Base-by-base conservation (phyloP, 2,797 vertebrate genomes). In the Semaprochilodus insignis region DNA sequence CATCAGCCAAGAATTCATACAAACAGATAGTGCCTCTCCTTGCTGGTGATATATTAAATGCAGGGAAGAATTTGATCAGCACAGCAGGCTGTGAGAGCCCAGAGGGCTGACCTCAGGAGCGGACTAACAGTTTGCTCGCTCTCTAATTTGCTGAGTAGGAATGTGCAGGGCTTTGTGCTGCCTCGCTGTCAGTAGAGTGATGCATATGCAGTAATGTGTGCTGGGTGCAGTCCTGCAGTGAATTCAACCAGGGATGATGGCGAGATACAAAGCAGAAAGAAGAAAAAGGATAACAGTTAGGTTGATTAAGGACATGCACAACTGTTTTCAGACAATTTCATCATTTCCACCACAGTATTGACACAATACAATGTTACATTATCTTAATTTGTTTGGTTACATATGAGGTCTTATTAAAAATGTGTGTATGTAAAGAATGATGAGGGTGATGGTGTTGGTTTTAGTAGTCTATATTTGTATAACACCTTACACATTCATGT, bases 1-100 rank as follows among this genome's bases (percentile, higher is more conserved):
- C 77, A 78, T 31, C 34, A 4, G 40, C 55, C 74, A 77, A 62
- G 80, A 82, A 77, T 80, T 51, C 21, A 57, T 25, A 66, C 27
- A 82, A 80, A 84, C 79, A 81, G 62, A 69, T 78, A 51, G 14
- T 73, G 44, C 21, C 0, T 80, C 70, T 69, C n/a, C 40, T 72
- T 62, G 52, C 71, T 71, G 72, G 67, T 78, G 23, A 76, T 80
- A 83, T 67, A 81, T 81, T 40, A 79, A 77, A 16, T n/a, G 16
- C 15, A 52, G 23, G n/a, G 40, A 84, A 10, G 72, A 80, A 85
- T 77, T 66, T 71, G 6, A 73, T 55, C 34, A 55, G 63, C 63
- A 25, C 23, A 8, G 15, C 74, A 60, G 5, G 62, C 25, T 66
- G 31, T n/a, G 19, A 48, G 40, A 70, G 36, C 21, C n/a, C 36